Conservation (phyloP, 2,113 vertebrate genomes). For the Gadus chalcogrammus region DNA sequence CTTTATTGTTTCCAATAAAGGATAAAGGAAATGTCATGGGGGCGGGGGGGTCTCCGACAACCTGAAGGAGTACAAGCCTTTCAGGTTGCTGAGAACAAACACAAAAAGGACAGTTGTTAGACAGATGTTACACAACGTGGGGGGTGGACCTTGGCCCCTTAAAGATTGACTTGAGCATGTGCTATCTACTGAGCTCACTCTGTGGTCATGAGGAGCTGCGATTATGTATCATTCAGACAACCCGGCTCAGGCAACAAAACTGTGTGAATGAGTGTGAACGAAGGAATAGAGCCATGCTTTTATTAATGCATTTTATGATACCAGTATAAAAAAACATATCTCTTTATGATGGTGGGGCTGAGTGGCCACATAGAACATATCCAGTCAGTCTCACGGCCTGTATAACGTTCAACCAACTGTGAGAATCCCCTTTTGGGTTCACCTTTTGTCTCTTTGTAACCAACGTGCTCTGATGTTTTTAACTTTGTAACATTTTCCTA, state of each 20-base stretch:
- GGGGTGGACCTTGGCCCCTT: too few species aligned
- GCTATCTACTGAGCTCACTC: neutral
- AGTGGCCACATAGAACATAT: too few species aligned
- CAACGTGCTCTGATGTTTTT: too few species aligned
- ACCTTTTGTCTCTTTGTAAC: too few species aligned
- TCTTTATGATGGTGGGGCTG: too few species aligned
- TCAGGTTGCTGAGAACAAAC: constrained; percentile 78
- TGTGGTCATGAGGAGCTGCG: neutral
- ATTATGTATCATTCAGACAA: neutral
- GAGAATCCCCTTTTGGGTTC: too few species aligned
- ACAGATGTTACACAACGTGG: neutral
- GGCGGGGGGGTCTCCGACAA: constrained; percentile 80
- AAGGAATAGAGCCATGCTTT: neutral
- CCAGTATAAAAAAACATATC: neutral
- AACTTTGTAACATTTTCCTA: too few species aligned
- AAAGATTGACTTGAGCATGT: too few species aligned
- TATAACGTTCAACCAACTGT: too few species aligned
- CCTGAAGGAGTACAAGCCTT: constrained; percentile 89
- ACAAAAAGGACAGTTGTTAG: too few species aligned
- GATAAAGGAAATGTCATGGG: constrained; percentile 11
- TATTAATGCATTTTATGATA: neutral
- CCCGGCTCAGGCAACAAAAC: neutral
- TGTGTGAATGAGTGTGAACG: neutral
- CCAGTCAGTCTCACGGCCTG: too few species aligned
- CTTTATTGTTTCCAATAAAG: neutral